Conservation (phyloP, 2,113 vertebrate genomes). For the Ageneiosus marmoratus region DNA sequence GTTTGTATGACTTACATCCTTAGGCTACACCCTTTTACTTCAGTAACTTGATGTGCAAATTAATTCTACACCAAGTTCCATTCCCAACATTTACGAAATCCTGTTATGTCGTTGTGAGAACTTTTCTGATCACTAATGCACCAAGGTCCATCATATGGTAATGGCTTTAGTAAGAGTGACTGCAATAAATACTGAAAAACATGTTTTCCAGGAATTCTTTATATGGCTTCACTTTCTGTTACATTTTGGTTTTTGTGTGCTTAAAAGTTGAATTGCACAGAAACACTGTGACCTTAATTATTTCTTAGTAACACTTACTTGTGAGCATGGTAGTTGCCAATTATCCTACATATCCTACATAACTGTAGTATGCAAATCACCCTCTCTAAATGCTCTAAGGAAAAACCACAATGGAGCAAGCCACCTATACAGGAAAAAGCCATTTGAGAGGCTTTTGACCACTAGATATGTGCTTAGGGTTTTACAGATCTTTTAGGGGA, state of each 20-base stretch:
- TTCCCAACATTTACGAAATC: background rate
- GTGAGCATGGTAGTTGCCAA: background rate
- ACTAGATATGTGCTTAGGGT: slow-evolving; percentile 17
- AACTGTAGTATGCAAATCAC: slow-evolving; percentile 35
- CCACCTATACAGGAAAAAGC: slow-evolving; percentile 61
- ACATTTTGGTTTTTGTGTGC: background rate
- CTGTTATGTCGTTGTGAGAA: background rate
- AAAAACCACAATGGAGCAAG: slow-evolving; percentile 67
- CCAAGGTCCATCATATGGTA: background rate
- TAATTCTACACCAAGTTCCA: background rate
- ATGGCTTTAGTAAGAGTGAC: background rate
- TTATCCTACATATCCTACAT: background rate
- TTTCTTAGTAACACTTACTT: background rate
- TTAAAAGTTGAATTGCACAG: background rate
- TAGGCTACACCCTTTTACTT: background rate
- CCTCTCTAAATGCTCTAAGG: slow-evolving; percentile 57
- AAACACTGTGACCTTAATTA: background rate
- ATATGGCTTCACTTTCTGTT: background rate
- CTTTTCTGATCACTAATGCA: slow-evolving; percentile 13
- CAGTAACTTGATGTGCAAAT: background rate
- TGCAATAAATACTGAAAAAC: background rate
- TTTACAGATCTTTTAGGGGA: slow-evolving; percentile 30
- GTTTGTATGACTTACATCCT: background rate
- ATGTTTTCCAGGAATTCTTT: background rate
- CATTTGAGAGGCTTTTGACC: slow-evolving; percentile 3